Base-by-base conservation (phyloP, 2,113 vertebrate species). In the Camelus dromedarius region DNA sequence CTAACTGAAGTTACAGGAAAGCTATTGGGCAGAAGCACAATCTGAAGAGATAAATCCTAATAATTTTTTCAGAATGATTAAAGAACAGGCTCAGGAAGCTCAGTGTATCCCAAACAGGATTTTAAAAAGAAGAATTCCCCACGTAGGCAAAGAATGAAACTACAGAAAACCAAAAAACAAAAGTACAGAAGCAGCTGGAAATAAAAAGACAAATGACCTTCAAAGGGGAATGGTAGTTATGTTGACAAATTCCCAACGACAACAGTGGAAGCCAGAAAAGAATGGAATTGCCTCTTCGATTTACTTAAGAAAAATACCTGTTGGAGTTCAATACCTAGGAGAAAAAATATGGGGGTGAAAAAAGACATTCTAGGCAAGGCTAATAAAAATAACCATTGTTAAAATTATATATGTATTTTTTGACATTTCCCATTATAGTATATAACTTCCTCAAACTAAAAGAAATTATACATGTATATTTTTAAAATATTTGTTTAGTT, bases 1-100 rank as follows among this genome's bases (percentile, higher is more conserved):
- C 24, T 72, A 77, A 81, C 10, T 75, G n/a, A 89, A 95, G 42
- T 84, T 95, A 22, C 76, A n/a, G 52, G 52, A 67, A 58, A 75
- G 16, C 58, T 2, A 58, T 2, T 80, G 38, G 30, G 8, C 19
- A 58, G 66, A 92, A 91, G 12, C 58, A 95, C n/a, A 87, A 48
- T 42, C 73, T 72, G 62, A 96, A 96, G 58, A 87, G 16, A 52
- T 0, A 86, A 46, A 64, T 32, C 10, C 19, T 62, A 76, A 82
- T 54, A 79, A 76, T 38, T 88, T 56, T 95, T 84, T 18, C 84
- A 92, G 20, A 56, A 60, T 83, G 50, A 58, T 84, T 64, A n/a
- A 84, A 67, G 30, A 66, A 79, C 46, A 93, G 38, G 75, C 93
- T 87, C 2, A 72, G 26, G 62, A 92, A 94, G 54, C 28, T 83